phyloP scores from a whole-genome alignment of 2,888 invertebrate genomes.

The Drosophila testacea region DNA sequence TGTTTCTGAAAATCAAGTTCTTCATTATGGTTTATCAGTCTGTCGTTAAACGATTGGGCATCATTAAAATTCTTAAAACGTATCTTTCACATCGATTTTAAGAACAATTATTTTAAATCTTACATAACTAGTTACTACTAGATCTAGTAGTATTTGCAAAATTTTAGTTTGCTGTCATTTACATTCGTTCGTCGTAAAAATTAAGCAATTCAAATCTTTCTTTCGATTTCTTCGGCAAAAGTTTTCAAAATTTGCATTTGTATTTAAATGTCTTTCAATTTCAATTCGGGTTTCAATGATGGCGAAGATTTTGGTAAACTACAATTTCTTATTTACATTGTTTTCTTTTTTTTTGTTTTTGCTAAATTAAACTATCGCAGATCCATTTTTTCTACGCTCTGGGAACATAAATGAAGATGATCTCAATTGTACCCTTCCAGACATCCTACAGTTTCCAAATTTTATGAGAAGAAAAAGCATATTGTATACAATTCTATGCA shows the following conservation, averaged over 20 bases:
- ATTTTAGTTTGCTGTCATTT: background rate
- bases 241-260: background rate
- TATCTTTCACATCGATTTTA: too few relatives aligned
- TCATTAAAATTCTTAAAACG: too few relatives aligned
- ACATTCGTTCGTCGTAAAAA: background rate
- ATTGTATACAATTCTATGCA: background rate
- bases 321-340: background rate
- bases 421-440: conserved; percentile 90
- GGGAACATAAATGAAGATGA: rapidly evolving
- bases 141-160: too few relatives aligned
- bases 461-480: conserved; percentile 87
- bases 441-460: conserved; percentile 94
- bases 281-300: background rate
- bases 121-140: too few relatives aligned
- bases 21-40: too few relatives aligned
- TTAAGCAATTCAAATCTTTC: background rate
- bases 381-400: background rate
- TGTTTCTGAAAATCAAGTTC: too few relatives aligned
- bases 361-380: background rate
- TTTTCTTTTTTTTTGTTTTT: too few relatives aligned
- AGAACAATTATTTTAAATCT: too few relatives aligned
- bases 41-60: too few relatives aligned
- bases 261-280: conserved; percentile 18
- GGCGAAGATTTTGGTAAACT: conserved; percentile 22
- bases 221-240: background rate